Conservation (phyloP, 2,888 invertebrate species). For the Xylocampa areola region DNA sequence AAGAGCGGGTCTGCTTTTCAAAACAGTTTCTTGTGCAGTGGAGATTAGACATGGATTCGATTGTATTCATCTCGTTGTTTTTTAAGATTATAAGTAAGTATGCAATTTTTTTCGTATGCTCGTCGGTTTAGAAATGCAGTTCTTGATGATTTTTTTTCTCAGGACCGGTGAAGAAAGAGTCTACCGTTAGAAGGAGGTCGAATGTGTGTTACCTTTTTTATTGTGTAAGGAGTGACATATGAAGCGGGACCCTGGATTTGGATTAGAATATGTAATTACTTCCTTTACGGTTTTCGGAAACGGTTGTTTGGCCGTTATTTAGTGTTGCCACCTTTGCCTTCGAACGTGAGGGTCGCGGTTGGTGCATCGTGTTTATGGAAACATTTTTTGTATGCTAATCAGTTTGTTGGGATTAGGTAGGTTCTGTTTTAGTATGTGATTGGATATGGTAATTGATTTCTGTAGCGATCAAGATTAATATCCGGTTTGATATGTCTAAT, state of each 20-base stretch:
- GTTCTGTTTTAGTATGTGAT: conserved; percentile 24
- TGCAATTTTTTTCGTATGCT: conserved; percentile 80
- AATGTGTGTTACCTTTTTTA: conserved; percentile 76
- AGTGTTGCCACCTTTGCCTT: conserved; percentile 74
- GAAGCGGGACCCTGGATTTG: conserved; percentile 84
- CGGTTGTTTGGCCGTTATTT: conserved; percentile 79
- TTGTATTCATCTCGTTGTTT: conserved; percentile 67
- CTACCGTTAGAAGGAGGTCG: conserved; percentile 84
- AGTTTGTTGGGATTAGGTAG: conserved; percentile 37
- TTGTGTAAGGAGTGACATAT: conserved; percentile 86
- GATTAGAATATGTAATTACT: conserved; percentile 90
- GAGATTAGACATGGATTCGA: conserved; percentile 64
- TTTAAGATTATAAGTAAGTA: conserved; percentile 82
- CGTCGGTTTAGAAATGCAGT: conserved; percentile 77
- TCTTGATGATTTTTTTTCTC: conserved; percentile 86
- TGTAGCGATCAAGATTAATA: conserved; percentile 14
- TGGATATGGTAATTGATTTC: conserved; percentile 32
- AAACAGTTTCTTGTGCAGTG: conserved; percentile 58
- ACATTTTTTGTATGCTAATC: conserved; percentile 59
- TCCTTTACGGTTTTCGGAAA: conserved; percentile 89
- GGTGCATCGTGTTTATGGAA: conserved; percentile 51
- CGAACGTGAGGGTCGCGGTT: conserved; percentile 60
- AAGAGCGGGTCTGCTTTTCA: conserved; percentile 58
- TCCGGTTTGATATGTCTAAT: conserved; percentile 2
- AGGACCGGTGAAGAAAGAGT: conserved; percentile 75